phyloP scores from a whole-genome alignment of 2,888 invertebrate genomes.

The Podabrus alpinus region DNA sequence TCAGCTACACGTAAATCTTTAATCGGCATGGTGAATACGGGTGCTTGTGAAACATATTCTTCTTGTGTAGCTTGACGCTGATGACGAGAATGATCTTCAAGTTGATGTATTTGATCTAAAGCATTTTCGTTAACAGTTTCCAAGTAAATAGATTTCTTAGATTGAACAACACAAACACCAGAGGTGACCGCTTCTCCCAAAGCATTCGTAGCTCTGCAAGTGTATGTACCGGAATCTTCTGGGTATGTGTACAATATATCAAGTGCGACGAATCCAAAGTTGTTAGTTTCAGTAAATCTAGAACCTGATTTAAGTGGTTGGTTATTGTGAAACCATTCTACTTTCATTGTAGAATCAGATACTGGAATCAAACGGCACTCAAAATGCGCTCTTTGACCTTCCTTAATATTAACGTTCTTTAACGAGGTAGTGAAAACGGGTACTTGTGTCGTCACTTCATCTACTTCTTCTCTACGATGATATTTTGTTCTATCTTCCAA shows the following conservation, averaged over 20 bases:
- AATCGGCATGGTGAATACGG: conserved; percentile 90
- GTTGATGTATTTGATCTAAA: conserved; percentile 75
- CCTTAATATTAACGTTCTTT: conserved; percentile 89
- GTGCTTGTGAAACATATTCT: conserved; percentile 82
- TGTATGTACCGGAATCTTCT: conserved; percentile 96
- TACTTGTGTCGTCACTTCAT: conserved; percentile 86
- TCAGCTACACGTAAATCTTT: conserved; percentile 85
- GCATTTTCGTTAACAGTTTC: conserved; percentile 90
- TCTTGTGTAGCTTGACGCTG: conserved; percentile 76
- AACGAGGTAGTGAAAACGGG: conserved; percentile 92
- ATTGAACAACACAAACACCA: conserved; percentile 82
- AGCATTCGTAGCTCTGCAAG: conserved; percentile 89
- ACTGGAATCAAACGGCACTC: conserved; percentile 93
- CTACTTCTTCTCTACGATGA: conserved; percentile 72
- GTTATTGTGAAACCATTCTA: conserved; percentile 95
- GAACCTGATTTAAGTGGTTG: conserved; percentile 89
- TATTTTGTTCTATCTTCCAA: conserved; percentile 84
- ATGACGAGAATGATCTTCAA: conserved; percentile 79
- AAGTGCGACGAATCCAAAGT: conserved; percentile 95
- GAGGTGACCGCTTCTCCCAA: conserved; percentile 93
- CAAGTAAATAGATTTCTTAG: conserved; percentile 80
- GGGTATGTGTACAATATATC: conserved; percentile 95
- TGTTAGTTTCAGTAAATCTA: conserved; percentile 93
- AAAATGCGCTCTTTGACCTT: conserved; percentile 93
- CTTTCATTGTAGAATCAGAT: conserved; percentile 89